These are phyloP conservation scores for Potamarius usumacintae DNA, from an alignment of 2,113 vertebrate species.

Conservation along the genomic window DNA sequence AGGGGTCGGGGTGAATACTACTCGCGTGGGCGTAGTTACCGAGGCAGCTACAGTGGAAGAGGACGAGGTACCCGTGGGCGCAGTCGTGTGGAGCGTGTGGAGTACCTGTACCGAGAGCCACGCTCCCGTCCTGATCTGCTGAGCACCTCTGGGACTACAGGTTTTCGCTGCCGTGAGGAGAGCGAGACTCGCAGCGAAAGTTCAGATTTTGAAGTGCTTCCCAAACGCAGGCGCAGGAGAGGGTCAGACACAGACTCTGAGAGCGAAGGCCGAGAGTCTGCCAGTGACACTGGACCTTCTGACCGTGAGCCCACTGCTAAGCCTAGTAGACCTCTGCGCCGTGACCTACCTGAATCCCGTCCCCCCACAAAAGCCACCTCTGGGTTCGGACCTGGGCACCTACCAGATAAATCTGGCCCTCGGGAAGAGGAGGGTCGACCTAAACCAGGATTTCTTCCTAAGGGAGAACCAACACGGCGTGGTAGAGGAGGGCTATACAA, in stretches of 20 bases:
- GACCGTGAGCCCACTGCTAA: conserved; percentile 89
- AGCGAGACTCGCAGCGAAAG: conserved; percentile 98
- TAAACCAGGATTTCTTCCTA: conserved; percentile 92
- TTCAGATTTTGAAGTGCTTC: conserved; percentile 94
- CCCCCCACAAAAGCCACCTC: conserved; percentile 62
- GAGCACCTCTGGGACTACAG: conserved; percentile 56
- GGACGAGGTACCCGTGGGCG: conserved; percentile 86
- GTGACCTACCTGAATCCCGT: conserved; percentile 68
- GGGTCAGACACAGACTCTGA: conserved; percentile 97
- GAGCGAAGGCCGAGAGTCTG: conserved; percentile 90
- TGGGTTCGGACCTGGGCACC: conserved; percentile 63
- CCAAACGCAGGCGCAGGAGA: conserved; percentile 87
- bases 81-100: conserved; percentile 85
- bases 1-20: conserved; percentile 95
- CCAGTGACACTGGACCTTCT: conserved; percentile 90
- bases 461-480: conserved; percentile 89
- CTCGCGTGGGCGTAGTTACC: conserved; percentile 91
- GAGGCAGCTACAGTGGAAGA: conserved; percentile 90
- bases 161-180: conserved; percentile 86
- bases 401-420: conserved; percentile 61
- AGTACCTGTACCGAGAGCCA: conserved; percentile 86
- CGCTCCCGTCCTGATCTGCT: conserved; percentile 82
- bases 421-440: conserved; percentile 82
- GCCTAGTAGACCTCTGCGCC: conserved; percentile 76
- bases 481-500: conserved; percentile 89